A percentile compares a stretch with the other conserved stretches of the same genome.
Conservation (phyloP, 2,888 invertebrate genomes). For the Pecten maximus region DNA sequence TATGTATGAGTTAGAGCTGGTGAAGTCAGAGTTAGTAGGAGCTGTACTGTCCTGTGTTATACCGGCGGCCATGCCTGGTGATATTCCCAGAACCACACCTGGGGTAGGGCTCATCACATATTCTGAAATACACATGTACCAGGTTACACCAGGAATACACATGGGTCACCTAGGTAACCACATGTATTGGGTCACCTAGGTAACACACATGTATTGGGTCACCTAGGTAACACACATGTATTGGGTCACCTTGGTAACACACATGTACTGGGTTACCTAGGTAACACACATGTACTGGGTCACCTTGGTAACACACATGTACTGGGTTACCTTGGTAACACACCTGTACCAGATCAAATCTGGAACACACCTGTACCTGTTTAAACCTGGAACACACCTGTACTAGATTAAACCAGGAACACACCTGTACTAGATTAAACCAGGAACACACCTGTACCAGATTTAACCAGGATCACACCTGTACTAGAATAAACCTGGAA, state of each 20-base stretch:
- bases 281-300: neutral
- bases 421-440: neutral
- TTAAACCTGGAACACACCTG: neutral
- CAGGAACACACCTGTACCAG: neutral
- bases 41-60: slow-evolving; percentile 32
- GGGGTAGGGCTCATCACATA: slow-evolving; percentile 10
- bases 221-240: neutral
- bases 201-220: neutral
- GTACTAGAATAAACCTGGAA: neutral
- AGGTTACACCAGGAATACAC: neutral
- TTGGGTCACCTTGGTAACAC: neutral
- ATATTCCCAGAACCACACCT: neutral
- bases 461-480: too few species aligned
- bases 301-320: neutral
- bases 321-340: neutral
- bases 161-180: neutral
- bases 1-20: slow-evolving; percentile 3
- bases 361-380: neutral
- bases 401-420: neutral
- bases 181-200: neutral
- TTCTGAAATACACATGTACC: neutral
- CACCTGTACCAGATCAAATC: neutral
- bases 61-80: slow-evolving; percentile 67
- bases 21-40: neutral
- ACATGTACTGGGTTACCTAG: neutral